phyloP scores from a whole-genome alignment of 2,888 invertebrate species.

The Ectemnius lituratus region DNA sequence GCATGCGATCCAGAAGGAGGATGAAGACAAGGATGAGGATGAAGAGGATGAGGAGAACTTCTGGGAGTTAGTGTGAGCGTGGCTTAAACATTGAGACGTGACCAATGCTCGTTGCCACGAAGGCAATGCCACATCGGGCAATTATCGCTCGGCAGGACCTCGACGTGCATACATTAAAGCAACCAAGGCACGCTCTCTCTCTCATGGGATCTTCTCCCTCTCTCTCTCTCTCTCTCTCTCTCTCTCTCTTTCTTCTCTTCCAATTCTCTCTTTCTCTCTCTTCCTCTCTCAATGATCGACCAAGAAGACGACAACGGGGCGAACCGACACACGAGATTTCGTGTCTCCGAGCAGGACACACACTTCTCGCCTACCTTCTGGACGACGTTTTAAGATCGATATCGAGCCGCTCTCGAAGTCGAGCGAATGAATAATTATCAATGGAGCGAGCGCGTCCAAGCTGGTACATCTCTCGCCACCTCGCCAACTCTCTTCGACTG shows the following conservation, averaged over 20 bases:
- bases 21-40: no score
- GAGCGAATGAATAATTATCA: constrained; percentile 73
- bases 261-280: constrained; percentile 17
- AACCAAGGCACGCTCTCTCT: constrained; percentile 31
- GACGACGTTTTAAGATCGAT: constrained; percentile 70
- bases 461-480: constrained; percentile 52
- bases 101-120: constrained; percentile 63
- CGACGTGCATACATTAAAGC: constrained; percentile 61
- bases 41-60: not conserved
- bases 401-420: constrained; percentile 67
- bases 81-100: constrained; percentile 71
- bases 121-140: constrained; percentile 71
- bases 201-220: not conserved
- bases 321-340: constrained; percentile 66
- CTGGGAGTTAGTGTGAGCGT: constrained; percentile 51
- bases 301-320: constrained; percentile 50
- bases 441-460: constrained; percentile 57
- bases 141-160: constrained; percentile 70
- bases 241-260: constrained; percentile 20
- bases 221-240: constrained; percentile 19
- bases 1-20: no score
- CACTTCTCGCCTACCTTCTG: constrained; percentile 68
- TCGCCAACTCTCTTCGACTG: constrained; percentile 22
- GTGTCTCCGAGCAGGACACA: constrained; percentile 66
- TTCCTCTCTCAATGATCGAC: constrained; percentile 30